These are phyloP conservation scores for Leucosticte australis DNA, from an alignment of 2,113 vertebrate genomes.

Conservation along the genomic window DNA sequence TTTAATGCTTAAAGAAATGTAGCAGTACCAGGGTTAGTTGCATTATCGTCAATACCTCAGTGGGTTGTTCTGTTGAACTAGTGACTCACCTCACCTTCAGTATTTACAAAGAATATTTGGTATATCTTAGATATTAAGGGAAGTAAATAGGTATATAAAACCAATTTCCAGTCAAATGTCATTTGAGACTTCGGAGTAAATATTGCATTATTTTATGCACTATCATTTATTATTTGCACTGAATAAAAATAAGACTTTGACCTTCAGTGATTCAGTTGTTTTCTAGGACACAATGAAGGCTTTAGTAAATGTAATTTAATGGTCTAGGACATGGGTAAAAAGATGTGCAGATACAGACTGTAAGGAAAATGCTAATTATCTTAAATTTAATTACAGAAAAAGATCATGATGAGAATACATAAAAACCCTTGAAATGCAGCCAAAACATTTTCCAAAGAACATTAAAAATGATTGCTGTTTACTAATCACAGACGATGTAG, in stretches of 20 bases:
- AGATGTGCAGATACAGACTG: conserved; percentile 62
- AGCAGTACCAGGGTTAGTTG: not conserved
- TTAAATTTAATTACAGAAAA: conserved; percentile 78
- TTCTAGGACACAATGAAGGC: conserved; percentile 24
- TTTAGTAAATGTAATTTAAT: conserved; percentile 64
- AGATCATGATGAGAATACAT: conserved; percentile 71
- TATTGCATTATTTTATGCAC: conserved; percentile 1
- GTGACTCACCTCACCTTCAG: not conserved
- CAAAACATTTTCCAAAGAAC: conserved; percentile 70
- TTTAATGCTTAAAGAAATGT: not conserved
- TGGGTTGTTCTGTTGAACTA: not conserved
- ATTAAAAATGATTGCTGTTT: conserved; percentile 74
- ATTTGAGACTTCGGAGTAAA: conserved; percentile 41
- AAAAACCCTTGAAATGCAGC: conserved; percentile 72
- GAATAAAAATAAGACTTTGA: conserved; percentile 52
- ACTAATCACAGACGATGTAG: conserved; percentile 58
- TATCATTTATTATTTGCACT: conserved; percentile 42
- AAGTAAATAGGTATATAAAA: conserved; percentile 1
- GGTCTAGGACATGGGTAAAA: conserved; percentile 63
- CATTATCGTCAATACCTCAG: not conserved
- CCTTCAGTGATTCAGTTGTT: conserved; percentile 52
- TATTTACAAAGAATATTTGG: not conserved
- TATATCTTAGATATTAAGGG: not conserved
- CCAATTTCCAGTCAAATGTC: conserved; percentile 27
- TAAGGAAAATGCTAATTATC: conserved; percentile 77